Percentiles rank a stretch among this genome's conserved stretches.
phyloP scores from a whole-genome alignment of 2,797 vertebrate genomes.

The Sebastes flavidus region DNA sequence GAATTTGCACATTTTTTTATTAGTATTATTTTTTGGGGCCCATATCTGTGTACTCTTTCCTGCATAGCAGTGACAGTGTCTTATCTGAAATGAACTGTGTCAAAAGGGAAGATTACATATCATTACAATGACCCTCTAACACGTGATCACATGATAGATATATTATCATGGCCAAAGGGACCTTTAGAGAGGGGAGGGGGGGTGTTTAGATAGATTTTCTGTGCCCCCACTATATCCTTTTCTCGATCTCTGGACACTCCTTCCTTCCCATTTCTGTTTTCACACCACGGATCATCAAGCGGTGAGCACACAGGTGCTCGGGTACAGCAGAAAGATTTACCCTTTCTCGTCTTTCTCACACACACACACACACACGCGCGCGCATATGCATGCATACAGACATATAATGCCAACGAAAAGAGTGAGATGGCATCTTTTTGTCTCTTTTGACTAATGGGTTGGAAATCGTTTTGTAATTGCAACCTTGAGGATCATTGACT shows the following conservation, averaged over 20 bases:
- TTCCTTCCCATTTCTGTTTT: slow-evolving; percentile 19
- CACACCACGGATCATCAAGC: neutral
- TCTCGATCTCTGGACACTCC: neutral
- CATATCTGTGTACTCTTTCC: slow-evolving; percentile 35
- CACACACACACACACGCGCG: neutral
- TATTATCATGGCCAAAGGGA: slow-evolving; percentile 58
- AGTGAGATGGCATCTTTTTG: slow-evolving; percentile 7
- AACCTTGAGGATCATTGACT: slow-evolving; percentile 32
- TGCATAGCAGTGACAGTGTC: slow-evolving; percentile 51
- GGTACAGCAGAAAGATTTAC: neutral
- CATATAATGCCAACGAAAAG: slow-evolving; percentile 26
- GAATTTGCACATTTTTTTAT: slow-evolving; percentile 54
- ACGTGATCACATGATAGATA: slow-evolving; percentile 20
- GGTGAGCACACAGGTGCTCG: slow-evolving; percentile 19
- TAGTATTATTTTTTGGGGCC: neutral
- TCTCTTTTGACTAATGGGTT: slow-evolving; percentile 27
- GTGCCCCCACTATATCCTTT: neutral
- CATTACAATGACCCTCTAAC: slow-evolving; percentile 7
- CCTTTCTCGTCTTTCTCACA: neutral
- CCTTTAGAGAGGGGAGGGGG: neutral
- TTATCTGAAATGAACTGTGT: slow-evolving; percentile 59
- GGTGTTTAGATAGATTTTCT: slow-evolving; percentile 8
- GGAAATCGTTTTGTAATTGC: slow-evolving; percentile 33
- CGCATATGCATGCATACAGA: slow-evolving; percentile 34
- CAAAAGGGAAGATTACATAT: slow-evolving; percentile 51